These are phyloP conservation scores for Corbicula japonica DNA, from an alignment of 2,888 invertebrate genomes.

Conservation along the genomic window DNA sequence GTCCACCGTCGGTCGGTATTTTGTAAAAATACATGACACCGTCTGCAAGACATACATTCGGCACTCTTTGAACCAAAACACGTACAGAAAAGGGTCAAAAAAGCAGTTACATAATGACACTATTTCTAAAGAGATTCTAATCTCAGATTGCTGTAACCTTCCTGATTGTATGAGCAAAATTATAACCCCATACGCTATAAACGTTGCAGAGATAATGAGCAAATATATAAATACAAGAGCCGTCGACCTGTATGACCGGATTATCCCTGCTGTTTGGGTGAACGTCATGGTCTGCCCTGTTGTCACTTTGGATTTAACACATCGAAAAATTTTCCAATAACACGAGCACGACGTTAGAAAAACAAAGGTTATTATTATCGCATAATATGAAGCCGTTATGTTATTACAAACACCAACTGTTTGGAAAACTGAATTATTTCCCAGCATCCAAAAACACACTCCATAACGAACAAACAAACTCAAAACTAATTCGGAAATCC, in stretches of 20 bases:
- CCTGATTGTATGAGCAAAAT: not conserved
- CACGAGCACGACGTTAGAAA: not conserved
- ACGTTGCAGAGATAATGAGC: not conserved
- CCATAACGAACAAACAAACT: slow-evolving; percentile 8
- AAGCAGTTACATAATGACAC: slow-evolving; percentile 23
- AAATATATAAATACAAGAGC: slow-evolving; percentile 1
- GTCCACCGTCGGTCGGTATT: not conserved
- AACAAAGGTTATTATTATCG: not conserved
- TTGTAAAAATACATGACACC: not conserved
- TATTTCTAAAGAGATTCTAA: slow-evolving; percentile 6
- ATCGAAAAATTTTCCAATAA: not conserved
- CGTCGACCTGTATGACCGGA: not conserved
- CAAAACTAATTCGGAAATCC: not conserved
- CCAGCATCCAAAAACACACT: no score
- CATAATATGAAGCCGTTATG: not conserved
- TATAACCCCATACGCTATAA: not conserved
- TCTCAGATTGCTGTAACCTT: not conserved
- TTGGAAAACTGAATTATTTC: not conserved
- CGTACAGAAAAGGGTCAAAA: slow-evolving; percentile 31
- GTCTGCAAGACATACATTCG: not conserved
- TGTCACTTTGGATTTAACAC: not conserved
- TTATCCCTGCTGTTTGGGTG: not conserved
- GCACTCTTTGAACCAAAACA: slow-evolving; percentile 28
- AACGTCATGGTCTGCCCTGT: not conserved
- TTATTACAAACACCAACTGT: slow-evolving; percentile 16